Conservation (phyloP, 92 coral and sea anemone species). For the Actinostola sp. region DNA sequence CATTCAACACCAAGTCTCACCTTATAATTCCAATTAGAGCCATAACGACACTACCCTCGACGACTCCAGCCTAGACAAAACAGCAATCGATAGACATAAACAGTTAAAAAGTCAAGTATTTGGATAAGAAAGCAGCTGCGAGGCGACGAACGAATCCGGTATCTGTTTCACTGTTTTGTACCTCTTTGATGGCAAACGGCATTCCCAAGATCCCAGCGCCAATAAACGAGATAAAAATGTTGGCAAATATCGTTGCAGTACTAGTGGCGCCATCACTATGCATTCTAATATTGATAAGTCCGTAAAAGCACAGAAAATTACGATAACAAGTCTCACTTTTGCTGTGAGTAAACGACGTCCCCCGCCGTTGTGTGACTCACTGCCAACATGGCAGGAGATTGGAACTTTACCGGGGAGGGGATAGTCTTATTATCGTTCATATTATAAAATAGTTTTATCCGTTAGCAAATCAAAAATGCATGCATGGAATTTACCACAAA, state of each 20-base stretch:
- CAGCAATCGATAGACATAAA: background rate
- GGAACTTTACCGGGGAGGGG: slow-evolving; percentile 8
- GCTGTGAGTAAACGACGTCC: background rate
- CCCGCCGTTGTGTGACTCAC: background rate
- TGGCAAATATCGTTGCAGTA: slow-evolving; percentile 92
- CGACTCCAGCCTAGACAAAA: slow-evolving; percentile 79
- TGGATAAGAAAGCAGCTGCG: too few species aligned
- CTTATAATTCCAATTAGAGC: slow-evolving; percentile 84
- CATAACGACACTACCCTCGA: slow-evolving; percentile 90
- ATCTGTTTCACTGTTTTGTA: too few species aligned
- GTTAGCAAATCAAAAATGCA: too few species aligned
- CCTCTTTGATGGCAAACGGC: slow-evolving; percentile 98
- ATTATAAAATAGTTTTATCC: too few species aligned
- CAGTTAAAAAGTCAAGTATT: too few species aligned
- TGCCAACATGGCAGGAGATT: slow-evolving; percentile 46
- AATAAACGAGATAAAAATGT: slow-evolving; percentile 94
- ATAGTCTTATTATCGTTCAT: background rate
- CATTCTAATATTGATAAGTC: slow-evolving; percentile 1
- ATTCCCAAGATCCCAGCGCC: slow-evolving; percentile 99
- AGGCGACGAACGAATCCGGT: too few species aligned
- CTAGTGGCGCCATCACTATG: slow-evolving; percentile 95
- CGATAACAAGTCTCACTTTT: background rate
- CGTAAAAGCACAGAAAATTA: background rate
- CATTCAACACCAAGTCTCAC: slow-evolving; percentile 22
- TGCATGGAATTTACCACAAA: too few species aligned